These are phyloP conservation scores for Parazoanthus atlanticus DNA, from an alignment of 92 coral and sea anemone genomes.

Conservation along the genomic window DNA sequence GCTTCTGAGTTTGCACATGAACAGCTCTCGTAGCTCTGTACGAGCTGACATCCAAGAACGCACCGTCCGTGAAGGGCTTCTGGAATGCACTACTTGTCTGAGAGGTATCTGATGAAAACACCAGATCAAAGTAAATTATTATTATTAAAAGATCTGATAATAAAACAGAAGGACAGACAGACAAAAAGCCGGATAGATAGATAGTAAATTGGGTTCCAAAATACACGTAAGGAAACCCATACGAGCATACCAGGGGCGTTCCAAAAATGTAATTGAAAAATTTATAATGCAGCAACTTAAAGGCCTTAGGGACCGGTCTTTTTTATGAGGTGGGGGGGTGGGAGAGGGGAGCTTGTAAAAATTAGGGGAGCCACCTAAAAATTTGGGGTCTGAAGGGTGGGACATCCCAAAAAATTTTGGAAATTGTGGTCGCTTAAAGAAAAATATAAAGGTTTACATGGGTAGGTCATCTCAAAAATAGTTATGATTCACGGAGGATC, in stretches of 20 bases:
- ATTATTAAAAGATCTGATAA: background rate
- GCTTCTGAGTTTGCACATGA: conserved; percentile 30
- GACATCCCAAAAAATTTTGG: conserved; percentile 8
- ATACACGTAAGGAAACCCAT: conserved; percentile 4
- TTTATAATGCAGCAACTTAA: background rate
- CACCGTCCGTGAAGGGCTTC: conserved; percentile 34
- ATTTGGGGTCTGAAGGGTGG: conserved; percentile 14
- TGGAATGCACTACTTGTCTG: conserved; percentile 25
- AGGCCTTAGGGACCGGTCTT: background rate
- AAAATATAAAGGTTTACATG: background rate
- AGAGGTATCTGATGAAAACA: conserved; percentile 29
- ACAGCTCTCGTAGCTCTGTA: conserved; percentile 40
- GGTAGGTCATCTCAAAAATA: conserved; percentile 11
- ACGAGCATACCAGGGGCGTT: conserved; percentile 18
- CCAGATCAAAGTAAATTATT: conserved; percentile 7
- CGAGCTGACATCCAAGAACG: conserved; percentile 19
- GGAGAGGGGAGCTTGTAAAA: background rate
- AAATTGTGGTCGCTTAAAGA: conserved; percentile 15
- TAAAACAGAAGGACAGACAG: background rate
- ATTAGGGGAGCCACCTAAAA: background rate
- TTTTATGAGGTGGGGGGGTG: conserved; percentile 3
- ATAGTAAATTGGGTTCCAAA: conserved; percentile 7
- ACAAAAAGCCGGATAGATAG: background rate
- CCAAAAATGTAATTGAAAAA: conserved; percentile 9
- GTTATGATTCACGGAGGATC: conserved; percentile 4